Percentiles rank a stretch among this genome's conserved stretches.
phyloP scores from a whole-genome alignment of 2,888 invertebrate genomes.

The Nesidiocoris tenuis region DNA sequence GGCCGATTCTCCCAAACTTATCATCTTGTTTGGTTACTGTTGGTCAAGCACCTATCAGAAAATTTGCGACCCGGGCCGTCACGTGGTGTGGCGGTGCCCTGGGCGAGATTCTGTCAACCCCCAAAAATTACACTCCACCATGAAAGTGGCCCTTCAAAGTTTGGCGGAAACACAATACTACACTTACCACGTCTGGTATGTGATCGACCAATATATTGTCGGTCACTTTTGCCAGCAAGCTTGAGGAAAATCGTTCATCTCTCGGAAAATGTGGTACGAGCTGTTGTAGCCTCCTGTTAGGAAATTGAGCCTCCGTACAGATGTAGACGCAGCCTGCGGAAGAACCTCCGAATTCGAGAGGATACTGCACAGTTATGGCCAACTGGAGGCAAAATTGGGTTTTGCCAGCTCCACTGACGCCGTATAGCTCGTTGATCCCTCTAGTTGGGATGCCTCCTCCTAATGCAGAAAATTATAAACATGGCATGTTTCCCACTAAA shows the following conservation, averaged over 20 bases:
- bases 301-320: slow-evolving; percentile 76
- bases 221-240: slow-evolving; percentile 53
- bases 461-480: too few species aligned
- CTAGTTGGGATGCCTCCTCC: slow-evolving; percentile 67
- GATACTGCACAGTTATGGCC: slow-evolving; percentile 65
- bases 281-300: slow-evolving; percentile 66
- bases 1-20: too few species aligned
- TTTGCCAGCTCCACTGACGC: slow-evolving; percentile 79
- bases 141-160: too few species aligned
- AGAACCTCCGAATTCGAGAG: slow-evolving; percentile 59
- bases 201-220: slow-evolving; percentile 69
- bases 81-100: too few species aligned
- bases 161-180: too few species aligned
- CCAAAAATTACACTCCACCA: too few species aligned
- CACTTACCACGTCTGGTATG: slow-evolving; percentile 60
- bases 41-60: too few species aligned
- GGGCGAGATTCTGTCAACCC: too few species aligned
- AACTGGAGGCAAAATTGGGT: slow-evolving; percentile 77
- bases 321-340: slow-evolving; percentile 65
- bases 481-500: too few species aligned
- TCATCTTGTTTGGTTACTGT: too few species aligned
- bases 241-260: neutral
- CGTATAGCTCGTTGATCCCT: slow-evolving; percentile 75
- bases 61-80: too few species aligned
- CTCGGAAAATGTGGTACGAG: slow-evolving; percentile 53